Percentiles rank a stretch among this genome's conserved stretches.
These are phyloP conservation scores for Acanthisitta chloris DNA, from an alignment of 2,113 vertebrate genomes.

Conservation along the genomic window DNA sequence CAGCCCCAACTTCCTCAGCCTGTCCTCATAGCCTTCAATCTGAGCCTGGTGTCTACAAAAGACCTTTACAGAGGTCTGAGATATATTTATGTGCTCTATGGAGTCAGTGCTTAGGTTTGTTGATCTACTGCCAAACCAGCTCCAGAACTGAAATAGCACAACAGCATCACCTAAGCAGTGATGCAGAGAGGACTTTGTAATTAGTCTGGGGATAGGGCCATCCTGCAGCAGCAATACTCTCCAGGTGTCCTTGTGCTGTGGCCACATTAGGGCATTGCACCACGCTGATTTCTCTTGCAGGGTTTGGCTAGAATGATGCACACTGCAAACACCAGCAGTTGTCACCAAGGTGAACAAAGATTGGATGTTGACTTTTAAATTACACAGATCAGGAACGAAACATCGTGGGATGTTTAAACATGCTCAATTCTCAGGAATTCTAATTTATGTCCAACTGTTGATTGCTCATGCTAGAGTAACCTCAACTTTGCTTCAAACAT, in stretches of 20 bases:
- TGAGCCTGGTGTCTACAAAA: neutral
- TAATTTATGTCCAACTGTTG: neutral
- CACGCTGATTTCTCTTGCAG: neutral
- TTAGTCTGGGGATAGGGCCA: neutral
- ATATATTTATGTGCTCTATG: accelerated
- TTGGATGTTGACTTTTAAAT: neutral
- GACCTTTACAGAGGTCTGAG: neutral
- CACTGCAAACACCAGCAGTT: neutral
- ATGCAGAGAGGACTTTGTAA: neutral
- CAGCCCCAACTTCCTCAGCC: too few species aligned
- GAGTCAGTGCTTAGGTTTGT: neutral
- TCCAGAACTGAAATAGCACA: neutral
- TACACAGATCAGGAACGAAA: neutral
- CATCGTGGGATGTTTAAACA: neutral
- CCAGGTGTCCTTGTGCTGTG: neutral
- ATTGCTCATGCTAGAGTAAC: too few species aligned
- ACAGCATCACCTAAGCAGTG: neutral
- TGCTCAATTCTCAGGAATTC: neutral
- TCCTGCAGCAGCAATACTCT: neutral
- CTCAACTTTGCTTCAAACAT: too few species aligned
- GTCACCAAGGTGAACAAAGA: neutral
- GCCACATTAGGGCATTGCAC: neutral
- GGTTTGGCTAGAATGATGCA: neutral
- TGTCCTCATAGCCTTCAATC: too few species aligned
- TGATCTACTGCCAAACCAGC: neutral